Base-by-base conservation (phyloP, 1,140 invertebrate genomes). In the Trichonephila clavipes region DNA sequence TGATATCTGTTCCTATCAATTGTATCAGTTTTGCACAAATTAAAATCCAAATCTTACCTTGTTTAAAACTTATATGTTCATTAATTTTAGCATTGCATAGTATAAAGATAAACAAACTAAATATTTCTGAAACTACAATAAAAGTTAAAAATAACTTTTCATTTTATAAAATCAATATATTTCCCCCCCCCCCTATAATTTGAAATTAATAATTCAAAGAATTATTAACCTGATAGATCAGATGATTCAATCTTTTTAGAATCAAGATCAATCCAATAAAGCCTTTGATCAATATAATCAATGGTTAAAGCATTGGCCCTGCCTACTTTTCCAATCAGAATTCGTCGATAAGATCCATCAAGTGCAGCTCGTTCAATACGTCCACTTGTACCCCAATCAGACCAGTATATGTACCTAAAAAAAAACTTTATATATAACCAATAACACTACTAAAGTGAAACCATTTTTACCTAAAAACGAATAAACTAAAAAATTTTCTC, bases 251-350 rank as follows among this genome's bases (percentile, higher is more conserved):
- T 99, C 95, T 99, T 99, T 95, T 99, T 98, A 51, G 96, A 95
- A 0, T 99, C 98, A 1, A 99, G 98, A 96, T 99, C 99, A 0
- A 99, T 99, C 99, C 99, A 99, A 95, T 99, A 99, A 0, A 99
- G 96, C 96, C 98, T 98, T 28, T 97, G 97, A 64, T 99, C 98
- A 61, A 99, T 98, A 95, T 98, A 99, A 96, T 99, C 99, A 51
- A 99, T 98, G 0, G 99, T 98, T 40, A 99, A 96, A n/a, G 99
- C 99, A 95, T 98, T 99, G 0, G 99, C 98, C 88, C 98, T 96
- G 95, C 98, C 98, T 85, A 99, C 99, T 95, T 98, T 98, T 0
- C 98, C 98, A 0, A 97, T 96, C 14, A 96, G 89, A 7, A 98
- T 96, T 0, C 97, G 96, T 0, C 98, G 96, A 94, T 98, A 97